These are phyloP conservation scores for Cephus sareptanus DNA, from an alignment of 2,888 invertebrate genomes.

Conservation along the genomic window DNA sequence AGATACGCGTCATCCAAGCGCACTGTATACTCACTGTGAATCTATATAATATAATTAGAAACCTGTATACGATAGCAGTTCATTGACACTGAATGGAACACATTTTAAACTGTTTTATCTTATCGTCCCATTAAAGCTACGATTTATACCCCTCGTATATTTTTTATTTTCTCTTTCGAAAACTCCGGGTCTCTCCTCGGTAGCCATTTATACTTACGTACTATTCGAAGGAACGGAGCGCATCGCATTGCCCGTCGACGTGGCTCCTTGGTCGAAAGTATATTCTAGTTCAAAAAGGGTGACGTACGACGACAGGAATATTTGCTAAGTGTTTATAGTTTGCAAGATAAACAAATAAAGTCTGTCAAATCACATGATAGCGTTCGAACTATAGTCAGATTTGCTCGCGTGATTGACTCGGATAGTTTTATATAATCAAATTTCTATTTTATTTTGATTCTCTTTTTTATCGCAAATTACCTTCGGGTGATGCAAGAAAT, in stretches of 20 bases:
- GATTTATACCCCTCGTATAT: no score
- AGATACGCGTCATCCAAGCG: no score
- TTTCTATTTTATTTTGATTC: neutral
- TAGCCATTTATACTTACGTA: no score
- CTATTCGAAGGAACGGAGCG: no score
- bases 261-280: neutral
- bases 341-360: neutral
- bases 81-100: no score
- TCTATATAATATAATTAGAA: no score
- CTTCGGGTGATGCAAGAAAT: neutral
- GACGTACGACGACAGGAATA: neutral
- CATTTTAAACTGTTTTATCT: no score
- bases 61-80: no score
- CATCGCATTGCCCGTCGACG: neutral
- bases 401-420: neutral
- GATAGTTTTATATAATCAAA: neutral
- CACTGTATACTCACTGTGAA: no score
- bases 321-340: neutral
- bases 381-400: neutral
- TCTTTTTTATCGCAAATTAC: neutral
- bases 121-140: no score
- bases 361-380: neutral
- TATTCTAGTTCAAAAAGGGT: neutral
- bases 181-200: no score
- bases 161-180: no score